Conservation (phyloP, 2,113 vertebrate genomes). For the Okapia johnstoni region DNA sequence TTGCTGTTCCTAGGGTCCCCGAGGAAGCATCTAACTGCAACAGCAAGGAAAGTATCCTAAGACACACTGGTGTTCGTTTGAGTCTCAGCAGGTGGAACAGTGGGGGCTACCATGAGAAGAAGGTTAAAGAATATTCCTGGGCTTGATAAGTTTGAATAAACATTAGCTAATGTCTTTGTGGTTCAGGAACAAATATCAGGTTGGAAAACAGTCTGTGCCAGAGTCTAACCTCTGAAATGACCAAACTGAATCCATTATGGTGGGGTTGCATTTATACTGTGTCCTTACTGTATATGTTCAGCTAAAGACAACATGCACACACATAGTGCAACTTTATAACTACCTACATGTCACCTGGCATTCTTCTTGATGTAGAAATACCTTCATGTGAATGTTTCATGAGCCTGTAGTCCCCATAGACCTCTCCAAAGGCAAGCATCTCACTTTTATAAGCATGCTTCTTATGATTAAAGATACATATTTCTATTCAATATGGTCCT, state of each 20-base stretch:
- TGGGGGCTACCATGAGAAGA: neutral
- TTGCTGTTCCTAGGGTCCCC: constrained; percentile 50
- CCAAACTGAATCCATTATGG: neutral
- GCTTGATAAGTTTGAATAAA: constrained; percentile 38
- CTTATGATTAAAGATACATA: neutral
- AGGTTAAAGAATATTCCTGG: constrained; percentile 37
- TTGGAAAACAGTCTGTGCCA: neutral
- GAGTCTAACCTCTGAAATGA: neutral
- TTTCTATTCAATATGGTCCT: neutral
- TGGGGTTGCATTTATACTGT: neutral
- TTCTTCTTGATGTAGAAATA: neutral
- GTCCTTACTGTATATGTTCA: neutral
- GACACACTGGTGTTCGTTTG: neutral
- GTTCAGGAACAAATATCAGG: neutral
- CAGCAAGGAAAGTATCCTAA: neutral
- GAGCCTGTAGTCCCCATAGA: neutral
- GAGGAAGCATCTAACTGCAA: constrained; percentile 33
- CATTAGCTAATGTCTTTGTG: neutral
- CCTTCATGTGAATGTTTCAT: neutral
- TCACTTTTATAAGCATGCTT: neutral
- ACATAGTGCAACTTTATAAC: neutral
- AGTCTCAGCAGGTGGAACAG: constrained; percentile 51
- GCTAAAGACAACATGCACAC: neutral
- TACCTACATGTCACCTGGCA: neutral
- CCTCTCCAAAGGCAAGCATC: neutral